These are phyloP conservation scores for Eretmochelys imbricata DNA, from an alignment of 2,113 vertebrate genomes.

Conservation along the genomic window DNA sequence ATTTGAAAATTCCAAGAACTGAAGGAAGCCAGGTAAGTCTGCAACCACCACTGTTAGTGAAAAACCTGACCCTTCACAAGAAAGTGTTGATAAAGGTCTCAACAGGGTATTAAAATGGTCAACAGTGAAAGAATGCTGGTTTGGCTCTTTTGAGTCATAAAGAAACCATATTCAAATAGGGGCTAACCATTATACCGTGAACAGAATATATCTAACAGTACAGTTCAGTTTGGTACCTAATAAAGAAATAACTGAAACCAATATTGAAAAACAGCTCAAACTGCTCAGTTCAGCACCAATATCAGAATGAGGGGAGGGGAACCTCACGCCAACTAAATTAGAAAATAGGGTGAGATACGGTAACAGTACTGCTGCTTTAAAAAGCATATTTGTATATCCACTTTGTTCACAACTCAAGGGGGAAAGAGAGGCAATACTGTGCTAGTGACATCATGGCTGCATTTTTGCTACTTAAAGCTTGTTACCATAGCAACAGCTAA, in stretches of 20 bases:
- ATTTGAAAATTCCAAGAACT: neutral
- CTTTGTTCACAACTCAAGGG: neutral
- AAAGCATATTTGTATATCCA: neutral
- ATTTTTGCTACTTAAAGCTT: constrained; percentile 57
- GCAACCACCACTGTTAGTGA: neutral
- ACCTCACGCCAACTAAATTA: neutral
- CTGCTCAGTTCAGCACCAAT: neutral
- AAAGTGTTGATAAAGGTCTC: neutral
- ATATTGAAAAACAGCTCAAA: neutral
- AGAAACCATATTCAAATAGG: neutral
- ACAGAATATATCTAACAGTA: neutral
- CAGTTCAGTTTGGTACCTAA: neutral
- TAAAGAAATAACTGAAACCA: neutral
- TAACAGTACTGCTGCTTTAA: neutral
- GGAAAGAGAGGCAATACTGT: constrained; percentile 19
- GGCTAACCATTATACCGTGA: neutral
- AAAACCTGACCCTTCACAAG: neutral
- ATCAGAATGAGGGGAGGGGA: neutral
- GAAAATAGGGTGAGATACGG: neutral
- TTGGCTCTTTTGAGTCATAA: neutral
- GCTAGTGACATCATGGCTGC: constrained; percentile 63
- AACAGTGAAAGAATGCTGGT: neutral
- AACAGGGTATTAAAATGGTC: neutral
- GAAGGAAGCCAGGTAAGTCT: neutral
- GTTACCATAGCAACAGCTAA: constrained; percentile 80